These are phyloP conservation scores for Euschistus heros DNA, from an alignment of 1,140 invertebrate species.

Conservation along the genomic window DNA sequence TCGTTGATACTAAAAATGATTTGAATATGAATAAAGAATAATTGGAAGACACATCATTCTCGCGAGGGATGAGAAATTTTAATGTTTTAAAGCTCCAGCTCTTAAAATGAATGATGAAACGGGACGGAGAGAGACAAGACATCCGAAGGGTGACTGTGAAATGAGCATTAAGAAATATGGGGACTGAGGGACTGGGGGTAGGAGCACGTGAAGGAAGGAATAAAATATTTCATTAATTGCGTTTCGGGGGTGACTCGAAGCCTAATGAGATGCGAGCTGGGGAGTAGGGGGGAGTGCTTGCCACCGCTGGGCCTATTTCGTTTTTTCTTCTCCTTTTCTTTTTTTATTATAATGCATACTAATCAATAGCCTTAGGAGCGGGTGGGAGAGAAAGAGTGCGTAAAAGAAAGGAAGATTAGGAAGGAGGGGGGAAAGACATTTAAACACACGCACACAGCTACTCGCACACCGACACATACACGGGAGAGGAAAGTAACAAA, in stretches of 20 bases:
- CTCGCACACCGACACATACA: neutral
- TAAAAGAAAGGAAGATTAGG: neutral
- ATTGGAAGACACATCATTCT: too few species aligned
- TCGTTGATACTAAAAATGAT: too few species aligned
- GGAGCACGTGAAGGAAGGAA: conserved; percentile 10
- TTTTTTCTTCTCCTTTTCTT: neutral
- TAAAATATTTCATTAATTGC: conserved; percentile 21
- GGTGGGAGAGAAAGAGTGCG: conserved; percentile 7
- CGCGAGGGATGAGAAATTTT: too few species aligned
- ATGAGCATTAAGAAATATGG: conserved; percentile 7
- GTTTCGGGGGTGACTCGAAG: conserved; percentile 8
- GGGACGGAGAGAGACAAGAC: neutral
- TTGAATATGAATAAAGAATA: too few species aligned
- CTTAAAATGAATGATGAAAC: conserved; percentile 9
- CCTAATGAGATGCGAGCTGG: conserved; percentile 9
- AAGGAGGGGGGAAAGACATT: conserved; percentile 5
- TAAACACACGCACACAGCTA: conserved; percentile 3
- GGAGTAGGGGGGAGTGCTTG: neutral
- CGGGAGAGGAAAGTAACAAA: neutral
- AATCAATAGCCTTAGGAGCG: conserved; percentile 12
- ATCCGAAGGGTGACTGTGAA: neutral
- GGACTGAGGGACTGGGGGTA: neutral
- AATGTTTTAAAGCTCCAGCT: neutral
- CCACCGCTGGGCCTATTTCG: neutral
- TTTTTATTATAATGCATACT: conserved; percentile 14